phyloP scores from a whole-genome alignment of 2,888 invertebrate genomes.

The Rhagonycha lutea region DNA sequence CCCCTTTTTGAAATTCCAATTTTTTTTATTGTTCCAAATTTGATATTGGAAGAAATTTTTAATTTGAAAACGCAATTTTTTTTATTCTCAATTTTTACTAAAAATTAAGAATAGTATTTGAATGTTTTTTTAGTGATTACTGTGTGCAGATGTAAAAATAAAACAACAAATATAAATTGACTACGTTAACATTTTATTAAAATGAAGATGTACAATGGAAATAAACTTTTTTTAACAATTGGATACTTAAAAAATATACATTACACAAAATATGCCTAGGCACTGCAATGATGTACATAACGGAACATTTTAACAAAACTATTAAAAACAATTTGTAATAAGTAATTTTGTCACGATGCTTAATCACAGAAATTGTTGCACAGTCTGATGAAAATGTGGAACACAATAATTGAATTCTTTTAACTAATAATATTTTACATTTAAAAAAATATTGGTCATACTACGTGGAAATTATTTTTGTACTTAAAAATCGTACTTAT shows the following conservation, averaged over 20 bases:
- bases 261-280: conserved; percentile 49
- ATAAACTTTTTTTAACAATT: conserved; percentile 48
- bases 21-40: too few relatives aligned
- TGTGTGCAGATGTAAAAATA: background rate
- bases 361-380: conserved; percentile 51
- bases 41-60: too few relatives aligned
- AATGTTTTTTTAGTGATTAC: too few relatives aligned
- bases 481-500: conserved; percentile 35
- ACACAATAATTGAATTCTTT: conserved; percentile 21
- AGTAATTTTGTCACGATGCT: conserved; percentile 50
- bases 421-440: conserved; percentile 22
- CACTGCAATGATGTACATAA: conserved; percentile 50
- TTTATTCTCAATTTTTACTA: too few relatives aligned
- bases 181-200: conserved; percentile 43
- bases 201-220: conserved; percentile 47
- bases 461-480: conserved; percentile 37
- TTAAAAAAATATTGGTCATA: conserved; percentile 42
- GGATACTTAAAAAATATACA: conserved; percentile 54
- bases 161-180: background rate
- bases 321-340: conserved; percentile 43
- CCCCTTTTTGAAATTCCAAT: too few relatives aligned
- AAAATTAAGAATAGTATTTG: too few relatives aligned
- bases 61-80: too few relatives aligned
- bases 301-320: conserved; percentile 44
- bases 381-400: conserved; percentile 34